These are phyloP conservation scores for Manis javanica DNA, from an alignment of 2,797 vertebrate genomes.

Conservation along the genomic window DNA sequence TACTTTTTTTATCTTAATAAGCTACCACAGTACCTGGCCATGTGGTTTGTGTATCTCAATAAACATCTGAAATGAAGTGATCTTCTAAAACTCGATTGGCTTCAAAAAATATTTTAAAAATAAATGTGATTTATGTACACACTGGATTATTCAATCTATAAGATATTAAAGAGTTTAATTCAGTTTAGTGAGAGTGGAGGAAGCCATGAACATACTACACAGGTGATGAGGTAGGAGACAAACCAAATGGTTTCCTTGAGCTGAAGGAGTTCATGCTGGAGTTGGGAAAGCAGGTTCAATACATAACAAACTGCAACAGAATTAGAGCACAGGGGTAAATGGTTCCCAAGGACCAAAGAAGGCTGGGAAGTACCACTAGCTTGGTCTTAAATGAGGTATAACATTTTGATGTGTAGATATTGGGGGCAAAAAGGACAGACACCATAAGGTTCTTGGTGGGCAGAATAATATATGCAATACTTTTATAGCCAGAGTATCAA, in stretches of 20 bases:
- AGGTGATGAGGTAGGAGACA: background rate
- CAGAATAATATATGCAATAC: background rate
- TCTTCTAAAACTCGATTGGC: background rate
- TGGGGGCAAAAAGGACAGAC: background rate
- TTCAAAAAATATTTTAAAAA: conserved; percentile 7
- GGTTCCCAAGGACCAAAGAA: background rate
- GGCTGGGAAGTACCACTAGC: background rate
- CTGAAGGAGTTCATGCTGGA: background rate
- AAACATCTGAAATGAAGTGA: background rate
- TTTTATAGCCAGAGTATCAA: background rate
- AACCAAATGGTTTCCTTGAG: background rate
- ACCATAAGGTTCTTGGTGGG: background rate
- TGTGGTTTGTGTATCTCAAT: background rate
- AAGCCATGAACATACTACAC: background rate
- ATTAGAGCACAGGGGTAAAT: background rate
- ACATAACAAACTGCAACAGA: background rate
- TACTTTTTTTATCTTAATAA: background rate
- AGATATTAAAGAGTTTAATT: background rate
- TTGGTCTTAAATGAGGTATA: background rate
- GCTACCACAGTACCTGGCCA: background rate
- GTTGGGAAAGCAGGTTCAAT: background rate
- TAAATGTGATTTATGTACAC: background rate
- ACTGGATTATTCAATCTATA: background rate
- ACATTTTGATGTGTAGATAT: background rate
- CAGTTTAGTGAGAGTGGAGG: background rate